These are phyloP conservation scores for Drosophila paucipuncta DNA, from an alignment of 2,888 invertebrate genomes.

Conservation along the genomic window DNA sequence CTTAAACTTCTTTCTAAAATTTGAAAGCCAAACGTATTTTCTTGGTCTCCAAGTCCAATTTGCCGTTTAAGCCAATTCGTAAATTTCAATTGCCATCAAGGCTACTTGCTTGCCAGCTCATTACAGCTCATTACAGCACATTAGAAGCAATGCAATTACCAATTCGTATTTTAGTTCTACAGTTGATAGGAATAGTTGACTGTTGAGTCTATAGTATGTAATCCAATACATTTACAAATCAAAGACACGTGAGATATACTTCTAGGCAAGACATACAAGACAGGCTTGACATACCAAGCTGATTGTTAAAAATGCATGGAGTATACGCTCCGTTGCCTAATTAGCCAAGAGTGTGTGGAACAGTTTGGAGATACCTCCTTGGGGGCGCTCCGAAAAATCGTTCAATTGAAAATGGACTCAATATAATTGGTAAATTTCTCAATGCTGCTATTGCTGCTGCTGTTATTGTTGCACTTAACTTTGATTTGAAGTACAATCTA, in stretches of 20 bases:
- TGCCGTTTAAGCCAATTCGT: background rate
- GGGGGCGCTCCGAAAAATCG: slow-evolving; percentile 39
- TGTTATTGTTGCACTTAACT: slow-evolving; percentile 72
- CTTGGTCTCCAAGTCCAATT: background rate
- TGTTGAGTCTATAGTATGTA: background rate
- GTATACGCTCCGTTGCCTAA: slow-evolving; percentile 71
- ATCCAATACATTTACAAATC: slow-evolving; percentile 24
- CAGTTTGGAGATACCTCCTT: slow-evolving; percentile 35
- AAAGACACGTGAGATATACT: slow-evolving; percentile 40
- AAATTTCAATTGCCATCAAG: slow-evolving; percentile 33
- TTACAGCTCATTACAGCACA: slow-evolving; percentile 28
- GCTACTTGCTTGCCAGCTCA: slow-evolving; percentile 6
- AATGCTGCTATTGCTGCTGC: slow-evolving; percentile 40
- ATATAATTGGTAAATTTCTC: slow-evolving; percentile 70
- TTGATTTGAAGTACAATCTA: slow-evolving; percentile 73
- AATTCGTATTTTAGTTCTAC: slow-evolving; percentile 43
- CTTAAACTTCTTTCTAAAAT: background rate
- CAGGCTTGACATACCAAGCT: background rate
- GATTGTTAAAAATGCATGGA: slow-evolving; percentile 15
- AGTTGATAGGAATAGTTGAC: slow-evolving; percentile 3
- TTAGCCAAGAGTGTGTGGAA: slow-evolving; percentile 50
- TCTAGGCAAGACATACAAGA: slow-evolving; percentile 16
- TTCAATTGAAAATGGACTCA: slow-evolving; percentile 69
- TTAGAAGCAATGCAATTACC: slow-evolving; percentile 26
- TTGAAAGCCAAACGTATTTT: background rate